These are phyloP conservation scores for Thalassoma bifasciatum DNA, from an alignment of 2,113 vertebrate species.

Conservation along the genomic window DNA sequence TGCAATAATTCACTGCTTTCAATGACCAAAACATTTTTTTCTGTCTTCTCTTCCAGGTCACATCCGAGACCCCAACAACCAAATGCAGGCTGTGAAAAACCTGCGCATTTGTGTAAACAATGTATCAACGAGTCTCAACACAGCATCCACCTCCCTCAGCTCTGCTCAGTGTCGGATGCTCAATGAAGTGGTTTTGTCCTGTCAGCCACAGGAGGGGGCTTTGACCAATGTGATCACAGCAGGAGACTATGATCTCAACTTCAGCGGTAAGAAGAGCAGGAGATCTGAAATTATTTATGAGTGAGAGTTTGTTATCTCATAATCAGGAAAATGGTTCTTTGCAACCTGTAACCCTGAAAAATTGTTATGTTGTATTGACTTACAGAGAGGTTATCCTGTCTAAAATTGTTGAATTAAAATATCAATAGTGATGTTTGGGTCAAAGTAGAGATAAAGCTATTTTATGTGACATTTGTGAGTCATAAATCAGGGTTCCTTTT, in stretches of 20 bases:
- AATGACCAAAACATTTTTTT: not conserved
- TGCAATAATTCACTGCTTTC: not conserved
- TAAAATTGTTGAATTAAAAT: no score
- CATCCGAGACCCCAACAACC: conserved; percentile 98
- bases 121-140: conserved; percentile 85
- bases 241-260: conserved; percentile 96
- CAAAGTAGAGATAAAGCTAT: no score
- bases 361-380: no score
- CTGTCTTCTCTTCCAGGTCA: conserved; percentile 80
- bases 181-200: conserved; percentile 90
- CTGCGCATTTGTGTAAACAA: conserved; percentile 93
- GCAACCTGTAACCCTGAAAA: no score
- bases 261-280: conserved; percentile 88
- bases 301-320: no score
- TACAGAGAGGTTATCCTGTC: no score
- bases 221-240: conserved; percentile 90
- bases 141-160: conserved; percentile 81
- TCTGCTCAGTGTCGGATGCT: conserved; percentile 75
- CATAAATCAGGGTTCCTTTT: no score
- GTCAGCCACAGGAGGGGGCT: conserved; percentile 92
- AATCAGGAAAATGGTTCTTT: no score
- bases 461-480: no score
- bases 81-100: conserved; percentile 94
- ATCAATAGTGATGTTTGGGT: no score
- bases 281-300: no score